Conservation (phyloP, 1,140 invertebrate genomes). For the Camponotus pennsylvanicus region DNA sequence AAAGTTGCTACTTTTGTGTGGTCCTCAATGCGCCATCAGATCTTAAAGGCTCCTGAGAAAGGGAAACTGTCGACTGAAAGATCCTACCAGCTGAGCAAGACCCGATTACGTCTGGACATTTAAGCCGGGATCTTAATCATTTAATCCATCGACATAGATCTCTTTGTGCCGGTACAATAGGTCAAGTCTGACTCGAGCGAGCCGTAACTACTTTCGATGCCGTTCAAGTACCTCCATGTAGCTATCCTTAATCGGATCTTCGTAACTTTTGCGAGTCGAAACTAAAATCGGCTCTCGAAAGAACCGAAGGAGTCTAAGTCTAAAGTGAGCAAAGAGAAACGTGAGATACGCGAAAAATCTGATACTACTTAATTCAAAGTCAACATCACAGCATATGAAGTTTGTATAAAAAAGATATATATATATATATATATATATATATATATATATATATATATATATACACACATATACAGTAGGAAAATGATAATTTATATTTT, state of each 20-base stretch:
- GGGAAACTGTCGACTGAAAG: conserved; percentile 13
- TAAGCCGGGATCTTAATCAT: conserved; percentile 60
- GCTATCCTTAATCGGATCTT: conserved; percentile 48
- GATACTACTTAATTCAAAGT: conserved; percentile 58
- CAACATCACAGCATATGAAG: neutral
- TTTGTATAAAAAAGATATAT: neutral
- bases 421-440: too few relatives aligned
- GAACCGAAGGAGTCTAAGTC: conserved; percentile 41
- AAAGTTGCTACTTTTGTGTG: conserved; percentile 6
- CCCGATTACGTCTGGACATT: conserved; percentile 48
- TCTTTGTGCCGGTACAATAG: conserved; percentile 67
- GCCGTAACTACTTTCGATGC: conserved; percentile 64
- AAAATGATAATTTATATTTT: neutral
- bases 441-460: too few relatives aligned
- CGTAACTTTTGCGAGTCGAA: conserved; percentile 51
- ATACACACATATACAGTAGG: neutral
- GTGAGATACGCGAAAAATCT: conserved; percentile 33
- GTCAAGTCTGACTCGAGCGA: conserved; percentile 44
- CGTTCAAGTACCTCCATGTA: conserved; percentile 29
- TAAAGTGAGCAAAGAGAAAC: conserved; percentile 41
- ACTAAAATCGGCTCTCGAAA: conserved; percentile 50
- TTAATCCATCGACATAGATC: conserved; percentile 68
- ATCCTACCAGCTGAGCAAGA: conserved; percentile 41
- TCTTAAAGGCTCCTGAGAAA: conserved; percentile 25
- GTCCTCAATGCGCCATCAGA: conserved; percentile 33